These are phyloP conservation scores for Moxostoma hubbsi DNA, from an alignment of 2,797 vertebrate genomes.

Conservation along the genomic window DNA sequence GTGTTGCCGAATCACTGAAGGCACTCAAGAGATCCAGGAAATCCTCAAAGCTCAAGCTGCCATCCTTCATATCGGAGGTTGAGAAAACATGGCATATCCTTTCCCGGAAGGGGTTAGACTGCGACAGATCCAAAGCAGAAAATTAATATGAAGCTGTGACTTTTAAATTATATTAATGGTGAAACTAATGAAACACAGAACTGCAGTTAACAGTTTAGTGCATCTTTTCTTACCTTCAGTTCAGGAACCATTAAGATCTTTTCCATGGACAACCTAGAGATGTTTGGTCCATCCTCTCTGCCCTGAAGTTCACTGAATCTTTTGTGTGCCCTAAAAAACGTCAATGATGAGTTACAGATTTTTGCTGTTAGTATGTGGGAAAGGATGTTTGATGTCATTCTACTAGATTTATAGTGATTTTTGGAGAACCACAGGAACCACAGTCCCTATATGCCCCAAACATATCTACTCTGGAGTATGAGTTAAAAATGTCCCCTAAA, in stretches of 20 bases:
- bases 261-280: slow-evolving; percentile 74
- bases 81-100: slow-evolving; percentile 93
- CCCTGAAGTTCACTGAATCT: slow-evolving; percentile 85
- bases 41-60: slow-evolving; percentile 92
- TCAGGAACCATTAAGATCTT: slow-evolving; percentile 86
- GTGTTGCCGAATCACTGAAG: slow-evolving; percentile 92
- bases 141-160: background rate
- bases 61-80: slow-evolving; percentile 78
- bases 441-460: too few relatives aligned
- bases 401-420: too few relatives aligned
- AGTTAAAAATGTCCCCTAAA: too few relatives aligned
- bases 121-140: slow-evolving; percentile 35
- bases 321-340: slow-evolving; percentile 84
- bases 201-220: too few relatives aligned
- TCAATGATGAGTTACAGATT: background rate
- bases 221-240: slow-evolving; percentile 81
- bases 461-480: too few relatives aligned
- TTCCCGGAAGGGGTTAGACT: slow-evolving; percentile 93
- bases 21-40: slow-evolving; percentile 94
- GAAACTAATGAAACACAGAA: background rate
- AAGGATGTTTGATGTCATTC: too few relatives aligned
- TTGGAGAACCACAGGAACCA: too few relatives aligned
- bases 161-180: background rate
- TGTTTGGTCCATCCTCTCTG: slow-evolving; percentile 70
- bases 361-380: too few relatives aligned